Base-by-base conservation (phyloP, 2,888 invertebrate genomes). In the Junonia oenone region DNA sequence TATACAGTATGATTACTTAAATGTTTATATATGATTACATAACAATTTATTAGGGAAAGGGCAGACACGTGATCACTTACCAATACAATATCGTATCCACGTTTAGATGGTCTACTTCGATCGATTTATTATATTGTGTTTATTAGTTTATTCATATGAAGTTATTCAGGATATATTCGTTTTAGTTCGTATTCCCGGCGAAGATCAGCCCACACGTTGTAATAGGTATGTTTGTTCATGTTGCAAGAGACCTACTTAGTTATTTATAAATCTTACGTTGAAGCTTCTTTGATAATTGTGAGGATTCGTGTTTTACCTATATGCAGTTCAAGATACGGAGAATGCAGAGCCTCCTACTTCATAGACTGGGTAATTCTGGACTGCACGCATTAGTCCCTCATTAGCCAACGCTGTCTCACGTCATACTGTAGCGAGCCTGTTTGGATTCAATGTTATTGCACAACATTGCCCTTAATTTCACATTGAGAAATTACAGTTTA, bases 381-480 rank as follows among this genome's bases (percentile, higher is more conserved):
- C 43, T 26, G 43, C 26, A n/a, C 43, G n/a, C 43, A n/a, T 17
- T 19, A 26, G 33, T 4, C 33, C 5, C 8, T 55, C 47, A 31
- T 35, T 15, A 35, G 54, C 48, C 48, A 48, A 33, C 13, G 11
- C 14, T 8, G 26, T n/a, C 22, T 19, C 40, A 43, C 13, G 8
- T 26, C 13, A 26, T 14, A 40, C 48, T 43, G 35, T 35, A 29
- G 11, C 22, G n/a, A 13, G 68, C 75, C 76, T 78, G 76, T 72
- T 68, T 63, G 62, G 63, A 65, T 71, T 62, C 57, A 70, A 69
- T 62, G 59, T 75, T 73, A 73, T 68, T 68, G 61, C 64, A 71
- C 67, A 72, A 64, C 43, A 49, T 50, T 59, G 59, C 49, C 58
- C 55, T 45, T 35, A 14, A 38, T 22, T 27, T 29, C n/a, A 46